Conservation (phyloP, 2,888 invertebrate genomes). For the Mythimna ferrago region DNA sequence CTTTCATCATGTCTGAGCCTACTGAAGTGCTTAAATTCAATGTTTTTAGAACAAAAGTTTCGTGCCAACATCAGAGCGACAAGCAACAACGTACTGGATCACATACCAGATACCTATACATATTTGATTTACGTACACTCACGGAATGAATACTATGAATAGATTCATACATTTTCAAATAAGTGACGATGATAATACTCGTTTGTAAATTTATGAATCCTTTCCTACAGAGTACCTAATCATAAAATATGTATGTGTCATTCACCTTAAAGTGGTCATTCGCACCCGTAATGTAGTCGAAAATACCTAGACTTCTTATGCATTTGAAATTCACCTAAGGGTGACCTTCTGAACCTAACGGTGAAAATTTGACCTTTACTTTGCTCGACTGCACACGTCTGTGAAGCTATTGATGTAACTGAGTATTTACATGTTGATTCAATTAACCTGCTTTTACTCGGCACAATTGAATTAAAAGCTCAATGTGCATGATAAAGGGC, state of each 20-base stretch:
- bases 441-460: constrained; percentile 12
- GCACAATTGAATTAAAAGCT: constrained; percentile 31
- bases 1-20: background rate
- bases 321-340: background rate
- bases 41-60: background rate
- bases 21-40: background rate
- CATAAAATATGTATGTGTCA: background rate
- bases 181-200: background rate
- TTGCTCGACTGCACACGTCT: background rate
- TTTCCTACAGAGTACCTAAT: no score
- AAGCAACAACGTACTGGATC: background rate
- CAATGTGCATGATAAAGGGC: constrained; percentile 9
- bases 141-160: background rate
- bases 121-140: background rate
- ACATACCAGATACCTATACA: background rate
- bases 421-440: constrained; percentile 11
- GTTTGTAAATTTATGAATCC: background rate
- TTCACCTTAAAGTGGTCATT: background rate
- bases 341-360: no score
- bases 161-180: background rate
- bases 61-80: background rate
- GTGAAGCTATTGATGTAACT: background rate
- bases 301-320: background rate
- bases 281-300: background rate
- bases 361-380: background rate